These are phyloP conservation scores for Styela plicata DNA, from an alignment of 23 tunicate genomes.

Conservation along the genomic window DNA sequence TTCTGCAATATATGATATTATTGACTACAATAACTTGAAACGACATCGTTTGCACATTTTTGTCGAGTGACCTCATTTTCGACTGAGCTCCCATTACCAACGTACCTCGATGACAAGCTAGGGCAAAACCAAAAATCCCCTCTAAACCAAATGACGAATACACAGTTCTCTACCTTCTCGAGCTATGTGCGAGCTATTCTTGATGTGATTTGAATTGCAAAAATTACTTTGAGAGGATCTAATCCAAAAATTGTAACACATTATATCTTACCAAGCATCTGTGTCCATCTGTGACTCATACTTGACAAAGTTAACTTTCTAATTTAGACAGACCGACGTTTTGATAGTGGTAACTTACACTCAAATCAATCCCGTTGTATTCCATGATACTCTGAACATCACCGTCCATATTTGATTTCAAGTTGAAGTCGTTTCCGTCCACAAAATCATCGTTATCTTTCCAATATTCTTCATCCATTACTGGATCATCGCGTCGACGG, in stretches of 20 bases:
- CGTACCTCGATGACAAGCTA: neutral
- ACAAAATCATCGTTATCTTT: neutral
- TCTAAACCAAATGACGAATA: no score
- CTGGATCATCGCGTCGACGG: slow-evolving; percentile 9
- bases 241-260: no score
- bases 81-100: neutral
- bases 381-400: neutral
- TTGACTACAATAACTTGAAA: neutral
- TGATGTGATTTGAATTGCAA: no score
- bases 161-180: no score
- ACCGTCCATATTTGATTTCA: neutral
- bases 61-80: neutral
- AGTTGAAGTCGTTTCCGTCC: neutral
- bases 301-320: no score
- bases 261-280: no score
- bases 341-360: neutral
- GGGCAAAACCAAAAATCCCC: neutral
- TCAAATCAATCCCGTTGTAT: neutral
- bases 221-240: no score
- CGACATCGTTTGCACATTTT: neutral
- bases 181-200: no score
- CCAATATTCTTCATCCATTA: neutral
- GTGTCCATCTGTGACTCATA: no score
- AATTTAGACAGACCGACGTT: no score
- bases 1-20: slow-evolving; percentile 4